Conservation (phyloP, 2,888 invertebrate species). For the Calliopum simillimum region DNA sequence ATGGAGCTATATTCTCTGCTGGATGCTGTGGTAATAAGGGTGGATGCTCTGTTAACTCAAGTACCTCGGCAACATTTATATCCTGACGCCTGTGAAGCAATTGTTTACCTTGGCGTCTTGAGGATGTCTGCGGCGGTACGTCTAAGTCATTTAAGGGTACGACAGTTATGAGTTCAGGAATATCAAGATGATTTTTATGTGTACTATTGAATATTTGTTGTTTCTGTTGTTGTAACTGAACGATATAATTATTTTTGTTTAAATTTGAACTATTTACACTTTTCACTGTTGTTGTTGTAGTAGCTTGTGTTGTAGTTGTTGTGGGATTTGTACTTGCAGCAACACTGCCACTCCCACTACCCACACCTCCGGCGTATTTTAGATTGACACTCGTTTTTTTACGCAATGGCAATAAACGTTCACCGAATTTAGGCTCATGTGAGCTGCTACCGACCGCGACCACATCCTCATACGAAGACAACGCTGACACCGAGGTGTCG, state of each 20-base stretch:
- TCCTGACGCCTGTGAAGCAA: constrained; percentile 58
- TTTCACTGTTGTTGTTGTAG: constrained; percentile 42
- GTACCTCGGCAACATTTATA: constrained; percentile 51
- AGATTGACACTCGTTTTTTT: constrained; percentile 50
- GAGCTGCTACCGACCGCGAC: constrained; percentile 46
- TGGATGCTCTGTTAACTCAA: constrained; percentile 30
- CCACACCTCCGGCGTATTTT: background rate
- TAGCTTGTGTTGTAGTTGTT: constrained; percentile 36
- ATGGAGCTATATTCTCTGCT: background rate
- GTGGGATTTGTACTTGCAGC: constrained; percentile 42
- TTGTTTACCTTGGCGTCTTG: constrained; percentile 53
- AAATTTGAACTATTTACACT: constrained; percentile 53
- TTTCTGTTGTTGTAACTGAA: constrained; percentile 24
- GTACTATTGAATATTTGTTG: background rate
- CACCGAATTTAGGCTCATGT: constrained; percentile 60
- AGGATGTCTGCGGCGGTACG: constrained; percentile 35
- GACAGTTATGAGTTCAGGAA: constrained; percentile 15
- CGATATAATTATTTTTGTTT: constrained; percentile 52
- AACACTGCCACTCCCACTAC: constrained; percentile 26
- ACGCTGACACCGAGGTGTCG: constrained; percentile 34
- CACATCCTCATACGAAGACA: constrained; percentile 38
- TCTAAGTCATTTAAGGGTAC: constrained; percentile 23
- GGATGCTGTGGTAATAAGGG: background rate
- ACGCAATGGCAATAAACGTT: constrained; percentile 59
- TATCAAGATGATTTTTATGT: background rate